Percentiles rank a stretch among this genome's conserved stretches.
Evolutionary conservation across 2,888 invertebrate genomes (phyloP).

Genomic region (Lumbricus terrestris): DNA sequence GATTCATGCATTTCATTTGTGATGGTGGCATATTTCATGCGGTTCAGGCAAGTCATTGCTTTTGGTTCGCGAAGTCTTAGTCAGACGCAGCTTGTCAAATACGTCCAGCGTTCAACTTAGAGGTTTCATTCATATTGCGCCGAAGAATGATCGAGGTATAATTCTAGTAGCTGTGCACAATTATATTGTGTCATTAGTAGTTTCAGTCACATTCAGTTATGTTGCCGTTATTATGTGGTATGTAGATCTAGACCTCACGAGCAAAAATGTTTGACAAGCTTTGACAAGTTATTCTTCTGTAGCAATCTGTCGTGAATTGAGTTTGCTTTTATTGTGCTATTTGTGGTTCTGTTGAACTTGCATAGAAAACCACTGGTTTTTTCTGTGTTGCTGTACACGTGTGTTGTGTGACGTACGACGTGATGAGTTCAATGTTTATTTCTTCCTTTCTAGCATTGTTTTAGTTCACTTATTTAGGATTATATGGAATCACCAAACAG

Average conservation of each 20-base stretch:
- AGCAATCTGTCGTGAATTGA: neutral
- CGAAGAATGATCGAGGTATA: slow-evolving; percentile 10
- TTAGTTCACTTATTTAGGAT: neutral
- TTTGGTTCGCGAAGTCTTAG: slow-evolving; percentile 12
- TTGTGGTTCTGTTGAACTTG: neutral
- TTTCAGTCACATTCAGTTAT: neutral
- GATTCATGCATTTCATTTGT: neutral
- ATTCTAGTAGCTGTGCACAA: neutral
- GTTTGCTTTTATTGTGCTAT: neutral
- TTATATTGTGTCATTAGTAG: neutral
- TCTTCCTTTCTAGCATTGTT: neutral
- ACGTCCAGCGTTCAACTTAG: slow-evolving; percentile 9
- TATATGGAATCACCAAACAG: neutral
- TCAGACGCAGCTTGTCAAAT: slow-evolving; percentile 5
- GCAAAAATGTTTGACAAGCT: neutral
- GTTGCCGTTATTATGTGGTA: neutral
- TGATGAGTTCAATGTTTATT: neutral
- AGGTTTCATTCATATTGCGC: neutral
- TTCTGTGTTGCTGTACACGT: neutral
- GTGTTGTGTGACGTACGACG: neutral
- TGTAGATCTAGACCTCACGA: neutral
- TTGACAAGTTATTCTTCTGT: neutral
- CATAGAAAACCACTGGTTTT: neutral
- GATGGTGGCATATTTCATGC: neutral
- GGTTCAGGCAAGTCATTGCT: slow-evolving; percentile 10